phyloP scores from a whole-genome alignment of 2,888 invertebrate species.

The Epinotia bilunana region DNA sequence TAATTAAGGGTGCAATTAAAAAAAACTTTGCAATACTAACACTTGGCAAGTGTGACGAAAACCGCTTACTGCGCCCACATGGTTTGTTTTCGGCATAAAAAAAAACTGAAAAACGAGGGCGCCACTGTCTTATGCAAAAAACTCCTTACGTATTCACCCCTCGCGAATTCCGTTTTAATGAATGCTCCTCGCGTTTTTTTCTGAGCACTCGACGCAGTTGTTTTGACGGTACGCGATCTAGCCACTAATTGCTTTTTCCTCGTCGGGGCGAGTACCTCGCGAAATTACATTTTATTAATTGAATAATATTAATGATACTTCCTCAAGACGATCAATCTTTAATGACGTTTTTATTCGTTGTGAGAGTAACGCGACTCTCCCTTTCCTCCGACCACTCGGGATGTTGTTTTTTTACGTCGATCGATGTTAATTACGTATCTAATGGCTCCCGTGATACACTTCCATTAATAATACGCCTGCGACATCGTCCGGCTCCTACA shows the following conservation, averaged over 20 bases:
- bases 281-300: slow-evolving; percentile 84
- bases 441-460: slow-evolving; percentile 84
- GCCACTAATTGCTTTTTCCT: slow-evolving; percentile 85
- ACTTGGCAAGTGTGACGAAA: slow-evolving; percentile 80
- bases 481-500: slow-evolving; percentile 74
- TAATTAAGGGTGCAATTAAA: slow-evolving; percentile 81
- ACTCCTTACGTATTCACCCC: slow-evolving; percentile 84
- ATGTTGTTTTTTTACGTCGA: slow-evolving; percentile 70
- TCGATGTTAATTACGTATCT: slow-evolving; percentile 83
- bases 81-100: slow-evolving; percentile 77
- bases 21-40: slow-evolving; percentile 77
- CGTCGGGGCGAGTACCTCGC: slow-evolving; percentile 78
- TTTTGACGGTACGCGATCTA: slow-evolving; percentile 85
- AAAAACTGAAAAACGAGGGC: slow-evolving; percentile 74
- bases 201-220: slow-evolving; percentile 77
- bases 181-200: slow-evolving; percentile 80
- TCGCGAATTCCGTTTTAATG: slow-evolving; percentile 82
- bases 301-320: slow-evolving; percentile 85
- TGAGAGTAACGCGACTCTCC: slow-evolving; percentile 72
- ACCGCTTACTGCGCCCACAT: slow-evolving; percentile 83
- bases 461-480: slow-evolving; percentile 80
- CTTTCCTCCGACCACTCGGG: slow-evolving; percentile 63
- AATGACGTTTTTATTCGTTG: slow-evolving; percentile 83
- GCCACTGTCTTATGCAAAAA: slow-evolving; percentile 84
- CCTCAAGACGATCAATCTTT: slow-evolving; percentile 81